Percentiles rank a stretch among this genome's conserved stretches.
phyloP scores from a whole-genome alignment of 2,888 invertebrate genomes.

The Epirrita christyi region DNA sequence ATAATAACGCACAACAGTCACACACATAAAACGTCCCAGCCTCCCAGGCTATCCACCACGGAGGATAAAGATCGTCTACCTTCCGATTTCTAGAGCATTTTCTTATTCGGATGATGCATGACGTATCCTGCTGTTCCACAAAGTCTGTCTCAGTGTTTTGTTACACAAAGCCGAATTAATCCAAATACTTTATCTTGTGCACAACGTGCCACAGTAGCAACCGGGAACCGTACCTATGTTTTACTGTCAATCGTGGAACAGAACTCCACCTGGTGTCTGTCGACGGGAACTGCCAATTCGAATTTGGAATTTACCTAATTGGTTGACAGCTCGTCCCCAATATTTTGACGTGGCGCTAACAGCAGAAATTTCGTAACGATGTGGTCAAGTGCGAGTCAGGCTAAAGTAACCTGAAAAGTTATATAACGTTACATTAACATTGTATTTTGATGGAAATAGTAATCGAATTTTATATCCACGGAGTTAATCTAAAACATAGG shows the following conservation, averaged over 20 bases:
- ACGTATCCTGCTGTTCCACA: too few relatives aligned
- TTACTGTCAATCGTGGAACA: slow-evolving; percentile 36
- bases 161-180: too few relatives aligned
- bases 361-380: slow-evolving; percentile 19
- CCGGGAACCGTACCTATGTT: slow-evolving; percentile 8
- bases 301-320: slow-evolving; percentile 66
- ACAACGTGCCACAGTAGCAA: slow-evolving; percentile 1
- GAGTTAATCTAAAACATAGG: background rate
- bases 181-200: background rate
- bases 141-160: too few relatives aligned
- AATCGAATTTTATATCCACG: background rate
- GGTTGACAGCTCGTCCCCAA: slow-evolving; percentile 68
- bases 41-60: too few relatives aligned
- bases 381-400: slow-evolving; percentile 15
- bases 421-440: background rate
- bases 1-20: too few relatives aligned
- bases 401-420: background rate
- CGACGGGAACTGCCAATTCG: slow-evolving; percentile 75
- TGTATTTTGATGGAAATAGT: too few relatives aligned
- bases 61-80: too few relatives aligned
- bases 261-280: slow-evolving; percentile 73
- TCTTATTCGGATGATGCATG: too few relatives aligned
- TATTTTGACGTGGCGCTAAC: slow-evolving; percentile 42
- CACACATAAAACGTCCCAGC: too few relatives aligned
- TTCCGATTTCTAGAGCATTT: too few relatives aligned